Evolutionary conservation across 2,797 vertebrate species (phyloP).

Genomic region (Leuciscus waleckii): DNA sequence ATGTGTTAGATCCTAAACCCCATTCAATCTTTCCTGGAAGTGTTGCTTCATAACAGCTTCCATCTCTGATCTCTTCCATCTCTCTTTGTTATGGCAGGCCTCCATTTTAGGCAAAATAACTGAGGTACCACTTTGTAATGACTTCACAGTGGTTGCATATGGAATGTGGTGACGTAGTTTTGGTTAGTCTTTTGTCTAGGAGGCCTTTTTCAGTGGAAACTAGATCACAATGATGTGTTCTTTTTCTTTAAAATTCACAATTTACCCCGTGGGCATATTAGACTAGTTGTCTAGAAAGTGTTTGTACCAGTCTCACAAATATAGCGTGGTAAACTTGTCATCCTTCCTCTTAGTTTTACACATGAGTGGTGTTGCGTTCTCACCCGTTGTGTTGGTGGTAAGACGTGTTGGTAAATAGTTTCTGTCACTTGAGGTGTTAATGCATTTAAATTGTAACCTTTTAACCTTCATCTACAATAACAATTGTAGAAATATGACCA

Average conservation of each 20-base stretch:
- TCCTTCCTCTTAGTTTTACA: conserved; percentile 7
- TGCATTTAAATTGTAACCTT: neutral
- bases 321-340: neutral
- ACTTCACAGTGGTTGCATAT: conserved; percentile 67
- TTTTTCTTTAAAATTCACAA: neutral
- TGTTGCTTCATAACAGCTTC: conserved; percentile 54
- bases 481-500: neutral
- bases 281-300: conserved; percentile 34
- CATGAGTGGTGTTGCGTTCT: neutral
- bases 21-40: conserved; percentile 44
- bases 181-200: conserved; percentile 61
- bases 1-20: conserved; percentile 4
- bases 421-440: neutral
- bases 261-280: conserved; percentile 48
- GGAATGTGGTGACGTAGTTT: conserved; percentile 60
- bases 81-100: conserved; percentile 78
- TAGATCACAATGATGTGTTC: neutral
- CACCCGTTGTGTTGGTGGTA: neutral
- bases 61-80: conserved; percentile 45
- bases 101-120: conserved; percentile 82
- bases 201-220: conserved; percentile 53
- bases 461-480: neutral
- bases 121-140: conserved; percentile 79
- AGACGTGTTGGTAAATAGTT: conserved; percentile 11
- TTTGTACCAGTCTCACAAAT: neutral